Evolutionary conservation across 1,140 invertebrate species (phyloP).

Genomic region (Zaprionus capensis): DNA sequence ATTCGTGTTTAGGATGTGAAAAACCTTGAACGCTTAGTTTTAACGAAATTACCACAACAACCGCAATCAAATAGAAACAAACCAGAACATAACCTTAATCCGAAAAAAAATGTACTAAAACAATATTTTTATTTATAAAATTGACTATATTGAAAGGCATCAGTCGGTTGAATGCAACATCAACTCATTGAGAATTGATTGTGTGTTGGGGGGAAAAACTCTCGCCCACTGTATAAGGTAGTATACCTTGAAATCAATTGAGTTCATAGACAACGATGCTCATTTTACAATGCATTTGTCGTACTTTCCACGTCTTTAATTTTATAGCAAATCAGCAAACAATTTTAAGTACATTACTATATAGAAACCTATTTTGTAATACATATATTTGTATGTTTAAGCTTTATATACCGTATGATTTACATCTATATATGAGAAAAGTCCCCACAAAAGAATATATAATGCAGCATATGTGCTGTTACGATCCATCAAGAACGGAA

Average conservation of each 20-base stretch:
- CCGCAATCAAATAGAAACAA: constrained; percentile 35
- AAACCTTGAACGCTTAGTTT: constrained; percentile 77
- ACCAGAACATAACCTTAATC: constrained; percentile 17
- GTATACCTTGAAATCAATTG: constrained; percentile 49
- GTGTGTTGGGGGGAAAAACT: constrained; percentile 18
- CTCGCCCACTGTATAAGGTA: constrained; percentile 47
- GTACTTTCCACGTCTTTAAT: constrained; percentile 49
- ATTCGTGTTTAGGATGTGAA: constrained; percentile 79
- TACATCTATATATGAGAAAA: constrained; percentile 29
- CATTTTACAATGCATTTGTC: constrained; percentile 44
- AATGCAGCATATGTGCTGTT: background rate
- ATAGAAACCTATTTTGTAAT: constrained; percentile 74
- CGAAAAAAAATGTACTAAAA: constrained; percentile 67
- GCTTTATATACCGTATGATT: constrained; percentile 59
- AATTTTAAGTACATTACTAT: constrained; percentile 51
- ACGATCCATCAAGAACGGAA: constrained; percentile 4
- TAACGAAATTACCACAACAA: constrained; percentile 67
- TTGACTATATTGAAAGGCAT: constrained; percentile 45
- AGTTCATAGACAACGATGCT: constrained; percentile 36
- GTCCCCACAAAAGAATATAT: constrained; percentile 18
- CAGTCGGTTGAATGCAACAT: constrained; percentile 1
- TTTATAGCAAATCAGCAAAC: constrained; percentile 45
- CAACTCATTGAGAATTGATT: constrained; percentile 30
- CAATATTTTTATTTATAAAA: constrained; percentile 65
- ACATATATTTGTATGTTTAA: constrained; percentile 59